Evolutionary conservation across 2,888 invertebrate genomes (phyloP), one percentile per base, ranked within the genome.

Genomic region (Aethes cnicana): DNA sequence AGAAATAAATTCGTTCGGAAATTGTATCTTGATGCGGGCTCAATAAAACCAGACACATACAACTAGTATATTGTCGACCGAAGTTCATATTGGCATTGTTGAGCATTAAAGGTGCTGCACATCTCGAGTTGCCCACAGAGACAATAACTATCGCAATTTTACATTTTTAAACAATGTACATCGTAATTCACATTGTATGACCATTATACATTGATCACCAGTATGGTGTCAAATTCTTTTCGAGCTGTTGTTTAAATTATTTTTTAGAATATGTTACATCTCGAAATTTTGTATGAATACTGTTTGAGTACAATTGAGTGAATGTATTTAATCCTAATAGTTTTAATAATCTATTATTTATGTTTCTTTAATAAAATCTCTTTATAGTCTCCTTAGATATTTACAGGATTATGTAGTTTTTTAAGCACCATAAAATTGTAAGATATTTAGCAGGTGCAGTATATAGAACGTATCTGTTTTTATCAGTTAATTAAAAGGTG

Each of bases 401-500:
- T 14, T 69, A 77, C 75, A 77, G 79, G 68, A 61, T 69, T 59
- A 73, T 77, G 77, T 74, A 68, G 61, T 67, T 65, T 68, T 72
- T 66, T 77, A 75, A 65, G 81, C 84, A 78, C 80, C 77, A 28
- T 53, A 55, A 55, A 54, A 68, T 69, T 74, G 74, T 75, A 73
- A 71, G 63, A 74, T 74, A 70, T 59, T 58, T 25, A 25, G 23
- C 16, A 63, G 77, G 80, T 78, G 81, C 77, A 73, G 62, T 68
- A n/a, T 66, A 68, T 73, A 80, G 76, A 78, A 79, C 77, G 80
- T 81, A 81, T 81, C 81, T 82, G 72, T 81, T 83, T 83, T 82
- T 83, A 84, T 84, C 81, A 79, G 80, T 84, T 74, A 75, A 87
- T 79, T 86, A 87, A 84, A 84, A 84, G 87, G 88, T 89, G 88